These are phyloP conservation scores for Hemicentrotus pulcherrimus DNA, from an alignment of 35 echinoderm and acorn worm species.

Conservation along the genomic window DNA sequence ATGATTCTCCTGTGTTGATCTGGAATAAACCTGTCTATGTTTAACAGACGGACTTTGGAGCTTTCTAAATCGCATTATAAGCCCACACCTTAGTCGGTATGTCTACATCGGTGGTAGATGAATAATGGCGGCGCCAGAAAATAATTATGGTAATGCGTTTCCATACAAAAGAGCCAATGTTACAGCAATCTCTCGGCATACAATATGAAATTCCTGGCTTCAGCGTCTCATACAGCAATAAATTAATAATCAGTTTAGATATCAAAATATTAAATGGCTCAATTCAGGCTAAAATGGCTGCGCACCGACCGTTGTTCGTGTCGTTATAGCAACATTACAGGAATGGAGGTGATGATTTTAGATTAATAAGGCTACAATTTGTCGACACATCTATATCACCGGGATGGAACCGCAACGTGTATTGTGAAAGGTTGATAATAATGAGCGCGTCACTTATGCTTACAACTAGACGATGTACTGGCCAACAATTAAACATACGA, in stretches of 20 bases:
- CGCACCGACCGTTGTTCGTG: not conserved
- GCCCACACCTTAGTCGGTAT: not conserved
- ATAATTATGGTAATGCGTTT: not conserved
- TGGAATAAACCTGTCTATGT: not conserved
- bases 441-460: too few relatives aligned
- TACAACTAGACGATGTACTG: too few relatives aligned
- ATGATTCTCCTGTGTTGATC: not conserved
- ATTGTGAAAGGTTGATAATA: not conserved
- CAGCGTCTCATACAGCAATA: too few relatives aligned
- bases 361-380: not conserved
- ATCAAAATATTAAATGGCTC: too few relatives aligned
- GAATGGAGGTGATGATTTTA: not conserved
- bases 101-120: not conserved
- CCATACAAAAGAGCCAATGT: not conserved
- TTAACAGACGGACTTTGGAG: not conserved
- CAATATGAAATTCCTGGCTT: too few relatives aligned
- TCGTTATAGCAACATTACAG: not conserved
- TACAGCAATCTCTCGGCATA: not conserved
- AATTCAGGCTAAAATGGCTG: too few relatives aligned
- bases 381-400: not conserved
- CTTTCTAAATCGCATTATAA: not conserved
- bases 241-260: too few relatives aligned
- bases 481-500: too few relatives aligned
- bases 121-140: not conserved
- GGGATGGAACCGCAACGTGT: not conserved